These are phyloP conservation scores for Lates japonicus DNA, from an alignment of 2,797 vertebrate genomes.

Conservation along the genomic window DNA sequence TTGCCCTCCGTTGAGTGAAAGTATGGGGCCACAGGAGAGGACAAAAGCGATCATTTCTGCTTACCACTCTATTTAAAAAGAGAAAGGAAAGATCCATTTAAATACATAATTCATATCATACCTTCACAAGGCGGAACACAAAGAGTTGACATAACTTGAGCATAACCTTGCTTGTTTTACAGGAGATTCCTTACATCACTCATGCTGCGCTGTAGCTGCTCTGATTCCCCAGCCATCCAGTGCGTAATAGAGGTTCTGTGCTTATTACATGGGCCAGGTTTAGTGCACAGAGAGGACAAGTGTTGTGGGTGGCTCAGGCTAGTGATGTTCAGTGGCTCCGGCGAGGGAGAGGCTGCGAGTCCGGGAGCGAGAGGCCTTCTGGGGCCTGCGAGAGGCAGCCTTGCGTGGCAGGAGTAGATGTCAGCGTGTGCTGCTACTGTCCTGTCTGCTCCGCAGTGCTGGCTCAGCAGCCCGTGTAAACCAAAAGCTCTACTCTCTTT, in stretches of 20 bases:
- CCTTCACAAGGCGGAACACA: conserved; percentile 28
- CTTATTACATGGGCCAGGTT: conserved; percentile 80
- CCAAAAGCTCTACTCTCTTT: conserved; percentile 51
- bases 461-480: conserved; percentile 83
- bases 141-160: conserved; percentile 52
- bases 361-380: conserved; percentile 68
- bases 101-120: conserved; percentile 54
- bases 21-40: conserved; percentile 15
- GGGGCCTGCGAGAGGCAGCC: conserved; percentile 76
- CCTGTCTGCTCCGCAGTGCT: conserved; percentile 76
- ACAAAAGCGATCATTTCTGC: conserved; percentile 43
- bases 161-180: conserved; percentile 55
- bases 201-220: conserved; percentile 55
- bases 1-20: conserved; percentile 57
- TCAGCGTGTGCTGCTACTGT: conserved; percentile 75
- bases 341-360: conserved; percentile 57
- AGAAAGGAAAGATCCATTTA: conserved; percentile 40
- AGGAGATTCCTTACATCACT: conserved; percentile 55
- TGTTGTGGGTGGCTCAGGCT: conserved; percentile 75
- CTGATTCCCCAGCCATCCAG: conserved; percentile 63
- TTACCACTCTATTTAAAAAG: conserved; percentile 19
- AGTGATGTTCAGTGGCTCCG: conserved; percentile 73
- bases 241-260: conserved; percentile 76
- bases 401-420: conserved; percentile 80
- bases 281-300: conserved; percentile 74